These are phyloP conservation scores for Daboia siamensis DNA, from an alignment of 2,113 vertebrate genomes.

Conservation along the genomic window DNA sequence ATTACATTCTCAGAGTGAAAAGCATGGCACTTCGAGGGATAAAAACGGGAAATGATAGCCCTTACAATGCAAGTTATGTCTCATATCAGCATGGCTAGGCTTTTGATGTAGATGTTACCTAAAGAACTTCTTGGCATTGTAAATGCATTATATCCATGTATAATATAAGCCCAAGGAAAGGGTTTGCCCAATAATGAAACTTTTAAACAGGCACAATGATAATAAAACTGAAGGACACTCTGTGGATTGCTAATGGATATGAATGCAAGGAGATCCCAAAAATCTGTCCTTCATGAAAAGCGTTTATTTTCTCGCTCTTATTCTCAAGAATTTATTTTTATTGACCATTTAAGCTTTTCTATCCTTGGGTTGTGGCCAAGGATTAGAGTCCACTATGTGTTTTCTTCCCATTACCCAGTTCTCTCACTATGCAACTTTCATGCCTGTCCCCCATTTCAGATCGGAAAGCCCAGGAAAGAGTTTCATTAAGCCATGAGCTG, in stretches of 20 bases:
- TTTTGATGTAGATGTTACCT: slow-evolving; percentile 1
- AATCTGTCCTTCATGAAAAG: neutral
- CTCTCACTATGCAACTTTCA: neutral
- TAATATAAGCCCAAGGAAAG: neutral
- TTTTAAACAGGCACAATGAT: neutral
- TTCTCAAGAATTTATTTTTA: neutral
- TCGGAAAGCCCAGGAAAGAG: neutral
- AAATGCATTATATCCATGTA: neutral
- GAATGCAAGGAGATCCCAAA: neutral
- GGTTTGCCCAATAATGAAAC: neutral
- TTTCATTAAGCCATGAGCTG: neutral
- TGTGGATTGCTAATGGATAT: neutral
- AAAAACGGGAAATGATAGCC: slow-evolving; percentile 21
- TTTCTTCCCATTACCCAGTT: neutral
- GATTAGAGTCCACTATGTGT: neutral
- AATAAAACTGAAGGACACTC: neutral
- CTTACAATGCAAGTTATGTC: slow-evolving; percentile 41
- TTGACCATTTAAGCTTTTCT: neutral
- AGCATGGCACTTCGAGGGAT: slow-evolving; percentile 32
- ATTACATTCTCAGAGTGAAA: slow-evolving; percentile 48
- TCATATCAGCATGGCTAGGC: slow-evolving; percentile 27
- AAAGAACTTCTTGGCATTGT: neutral
- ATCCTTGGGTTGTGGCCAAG: neutral
- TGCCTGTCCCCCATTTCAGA: neutral
- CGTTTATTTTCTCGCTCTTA: neutral